A percentile compares a stretch with the other conserved stretches of the same genome.
Conservation (phyloP, 2,888 invertebrate genomes). For the Entomobrya multifasciata region DNA sequence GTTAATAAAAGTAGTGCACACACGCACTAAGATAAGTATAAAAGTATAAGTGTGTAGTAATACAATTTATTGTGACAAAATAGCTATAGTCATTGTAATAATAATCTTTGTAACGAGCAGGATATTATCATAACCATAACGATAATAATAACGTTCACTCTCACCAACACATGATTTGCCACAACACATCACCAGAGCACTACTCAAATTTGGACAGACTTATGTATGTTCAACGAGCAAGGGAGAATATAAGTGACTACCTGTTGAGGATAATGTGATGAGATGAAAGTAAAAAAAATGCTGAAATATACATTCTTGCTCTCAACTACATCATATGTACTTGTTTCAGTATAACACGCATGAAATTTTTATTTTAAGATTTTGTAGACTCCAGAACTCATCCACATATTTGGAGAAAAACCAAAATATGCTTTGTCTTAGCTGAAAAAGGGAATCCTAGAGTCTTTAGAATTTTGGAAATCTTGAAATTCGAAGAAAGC, state of each 20-base stretch:
- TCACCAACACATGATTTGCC: background rate
- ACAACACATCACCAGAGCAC: background rate
- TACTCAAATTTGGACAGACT: constrained; percentile 3
- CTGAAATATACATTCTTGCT: background rate
- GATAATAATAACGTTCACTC: constrained; percentile 19
- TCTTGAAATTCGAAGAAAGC: too few species aligned
- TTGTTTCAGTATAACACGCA: background rate
- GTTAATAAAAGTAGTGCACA: too few species aligned
- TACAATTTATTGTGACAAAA: constrained; percentile 14
- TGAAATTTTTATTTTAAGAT: too few species aligned
- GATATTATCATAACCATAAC: constrained; percentile 49
- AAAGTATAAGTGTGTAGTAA: too few species aligned
- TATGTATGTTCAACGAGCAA: constrained; percentile 26
- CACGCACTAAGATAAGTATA: too few species aligned
- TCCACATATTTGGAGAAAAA: too few species aligned
- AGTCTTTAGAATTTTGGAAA: too few species aligned
- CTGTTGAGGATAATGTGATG: constrained; percentile 64
- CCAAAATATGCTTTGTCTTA: too few species aligned
- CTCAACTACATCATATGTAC: background rate
- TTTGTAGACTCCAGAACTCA: too few species aligned
- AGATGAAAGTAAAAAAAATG: constrained; percentile 33
- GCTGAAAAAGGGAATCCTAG: too few species aligned
- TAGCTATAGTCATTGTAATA: constrained; percentile 56
- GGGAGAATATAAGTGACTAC: constrained; percentile 70
- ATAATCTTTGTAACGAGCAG: constrained; percentile 34